Base-by-base conservation (phyloP, 2,797 vertebrate genomes). In the Sphaeramia orbicularis region DNA sequence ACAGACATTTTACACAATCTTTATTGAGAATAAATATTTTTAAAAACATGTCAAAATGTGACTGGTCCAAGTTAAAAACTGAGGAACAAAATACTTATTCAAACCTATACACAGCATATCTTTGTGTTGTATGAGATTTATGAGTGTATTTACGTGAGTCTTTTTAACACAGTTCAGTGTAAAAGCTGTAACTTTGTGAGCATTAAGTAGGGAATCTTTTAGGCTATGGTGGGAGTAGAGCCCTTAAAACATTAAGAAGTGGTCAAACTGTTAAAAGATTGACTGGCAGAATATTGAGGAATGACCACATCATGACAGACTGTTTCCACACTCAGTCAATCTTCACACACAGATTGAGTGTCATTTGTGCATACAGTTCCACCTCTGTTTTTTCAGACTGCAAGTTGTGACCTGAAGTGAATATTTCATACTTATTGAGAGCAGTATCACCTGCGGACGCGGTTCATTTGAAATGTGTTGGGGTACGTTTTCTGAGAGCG, bases 11-110 rank as follows among this genome's bases (percentile, higher is more conserved):
- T 30, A 47, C 1, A 55, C n/a, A 10, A 10, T 36, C 19, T 86
- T 88, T 86, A 81, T 81, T 84, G 58, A 70, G 78, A 83, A 91
- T 86, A 87, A 83, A 86, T 88, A 83, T 48, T 56, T n/a, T 72
- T 44, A 21, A 21, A 21, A 21, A 21, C 48, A 65, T 40, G 76
- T 52, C 47, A 44, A 61, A 65, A 53, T 48, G 30, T 69, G 21
- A 69, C 13, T 24, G 37, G 69, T 76, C 32, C 41, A 59, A 49
- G 44, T 68, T 48, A 50, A 71, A 65, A 58, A 53, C 36, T 62
- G 15, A 57, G 13, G 44, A 54, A 48, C 11, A 40, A 63, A 66
- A 55, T 16, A 40, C 15, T 24, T 30, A 43, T 6, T 19, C 14
- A 49, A 45, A 18, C 30, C 24, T 27, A 27, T 47, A 42, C 18